Evolutionary conservation across 2,888 invertebrate genomes (phyloP).

Genomic region (Phorcus lineatus): DNA sequence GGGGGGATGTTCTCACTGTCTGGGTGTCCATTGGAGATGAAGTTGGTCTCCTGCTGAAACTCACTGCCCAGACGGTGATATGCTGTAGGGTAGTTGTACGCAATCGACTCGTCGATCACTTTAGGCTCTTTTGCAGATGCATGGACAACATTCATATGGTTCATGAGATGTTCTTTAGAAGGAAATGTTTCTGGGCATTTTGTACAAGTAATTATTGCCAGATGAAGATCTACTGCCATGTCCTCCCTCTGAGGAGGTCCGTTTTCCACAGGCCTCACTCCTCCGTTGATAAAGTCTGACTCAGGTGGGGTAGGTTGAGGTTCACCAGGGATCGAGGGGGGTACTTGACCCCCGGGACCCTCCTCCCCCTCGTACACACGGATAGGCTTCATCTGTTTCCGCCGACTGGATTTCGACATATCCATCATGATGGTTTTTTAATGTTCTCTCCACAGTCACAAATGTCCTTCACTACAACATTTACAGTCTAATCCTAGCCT

Average conservation of each 20-base stretch:
- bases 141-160: slow-evolving; percentile 35
- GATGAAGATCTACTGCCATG: slow-evolving; percentile 50
- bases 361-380: slow-evolving; percentile 43
- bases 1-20: slow-evolving; percentile 28
- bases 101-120: slow-evolving; percentile 26
- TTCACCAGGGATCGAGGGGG: slow-evolving; percentile 6
- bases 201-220: slow-evolving; percentile 41
- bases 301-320: neutral
- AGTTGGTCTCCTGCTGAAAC: slow-evolving; percentile 77
- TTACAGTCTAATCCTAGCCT: neutral
- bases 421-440: neutral
- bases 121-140: slow-evolving; percentile 27
- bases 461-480: slow-evolving; percentile 7
- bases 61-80: slow-evolving; percentile 90
- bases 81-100: slow-evolving; percentile 68
- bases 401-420: slow-evolving; percentile 43
- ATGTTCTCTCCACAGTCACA: neutral
- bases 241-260: slow-evolving; percentile 50
- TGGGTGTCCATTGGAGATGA: slow-evolving; percentile 58
- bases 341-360: slow-evolving; percentile 32
- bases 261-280: slow-evolving; percentile 33
- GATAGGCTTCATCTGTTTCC: slow-evolving; percentile 72
- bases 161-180: slow-evolving; percentile 37
- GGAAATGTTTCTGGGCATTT: slow-evolving; percentile 49
- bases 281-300: slow-evolving; percentile 25